Base-by-base conservation (phyloP, 2,113 vertebrate genomes). In the Sorex araneus region DNA sequence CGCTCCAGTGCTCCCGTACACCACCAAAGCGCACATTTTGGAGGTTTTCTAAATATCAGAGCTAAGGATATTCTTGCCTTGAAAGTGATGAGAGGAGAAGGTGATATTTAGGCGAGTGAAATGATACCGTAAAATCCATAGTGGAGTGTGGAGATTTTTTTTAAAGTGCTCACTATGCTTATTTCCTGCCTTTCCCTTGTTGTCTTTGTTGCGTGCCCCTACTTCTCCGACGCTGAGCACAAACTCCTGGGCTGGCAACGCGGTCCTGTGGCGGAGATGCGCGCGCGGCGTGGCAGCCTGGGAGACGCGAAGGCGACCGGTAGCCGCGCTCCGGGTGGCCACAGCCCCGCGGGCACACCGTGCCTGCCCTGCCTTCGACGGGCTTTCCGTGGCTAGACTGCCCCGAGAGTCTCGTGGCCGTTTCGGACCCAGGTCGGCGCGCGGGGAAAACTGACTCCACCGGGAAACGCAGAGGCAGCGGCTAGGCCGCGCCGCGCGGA, bases 11-110 rank as follows among this genome's bases (percentile, higher is more conserved):
- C 18, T 1, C 2, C 67, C 25, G 36, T 64, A 36, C 43, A 63
- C 75, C 30, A 63, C 67, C 60, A 36, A 91, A 91, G n/a, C 60
- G 80, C 64, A 85, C 85, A 86, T 30, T 76, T 77, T 66, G 83
- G 88, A 47, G 8, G 27, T 67, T 69, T 88, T 32, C 30, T 27
- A 76, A 79, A 60, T 43, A 64, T 60, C 66, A 79, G 77, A 89
- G 32, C 47, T 54, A 36, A 6, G 32, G 3, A 8, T 74, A 19
- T 76, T 25, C 69, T 76, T 45, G 60, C 23, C 84, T 32, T 4
- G 50, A 75, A 40, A 82, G 43, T 15, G 1, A 19, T 2, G 57
- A 19, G 54, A 54, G 57, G 3, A 81, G 36, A 43, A 3, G 19
- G 21, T 54, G 47, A 30, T 63, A n/a, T 69, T 93, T 73, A 83